Evolutionary conservation across 2,888 invertebrate genomes (phyloP), one percentile per base, ranked within the genome.

Genomic region (Eudemis profundana): DNA sequence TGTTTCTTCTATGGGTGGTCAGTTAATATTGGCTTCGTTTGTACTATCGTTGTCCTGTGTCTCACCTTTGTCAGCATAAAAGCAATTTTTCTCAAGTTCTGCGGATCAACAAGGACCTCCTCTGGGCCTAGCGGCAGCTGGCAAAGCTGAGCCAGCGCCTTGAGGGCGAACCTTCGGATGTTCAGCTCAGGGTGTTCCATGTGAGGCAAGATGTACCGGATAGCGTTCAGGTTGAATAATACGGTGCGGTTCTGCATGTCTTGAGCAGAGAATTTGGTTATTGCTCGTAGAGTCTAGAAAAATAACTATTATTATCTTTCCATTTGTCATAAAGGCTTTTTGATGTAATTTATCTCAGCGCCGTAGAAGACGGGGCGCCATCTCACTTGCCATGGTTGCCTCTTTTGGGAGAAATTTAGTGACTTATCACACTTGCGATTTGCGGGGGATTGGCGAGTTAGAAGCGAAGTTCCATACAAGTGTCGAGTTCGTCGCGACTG

Each of bases 91-190:
- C 81, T 83, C 68, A 93, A 74, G 69, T 93, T 89, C 50, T 78
- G 76, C 1, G 86, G 68, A 38, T 89, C 78, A 0, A 70, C 75
- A 36, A 93, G 70, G 12, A 94, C 86, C 68, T 90, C 87, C 56
- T 90, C 87, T 0, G 88, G 92, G 0, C 93, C 93, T 38, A 76
- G 79, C 0, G 90, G 86, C 63, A 93, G 72, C 69, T 91, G 88
- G 46, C 92, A 87, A 69, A 93, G 85, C 72, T 93, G 92, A 0
- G 93, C 93, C 36, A 94, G 68, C 0, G 93, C 87, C 71, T 93
- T 93, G 29, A 93, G 74, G 0, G 93, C 89, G 63, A 93, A 94
- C 74, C 94, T 85, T 59, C 79, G 81, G 51, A 90, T 84, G 62
- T 90, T 92, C 59, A 89, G 49, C 71, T 90, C 90, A 0, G 71